Evolutionary conservation across 2,797 vertebrate species (phyloP).

Genomic region (Sorex maritimensis): DNA sequence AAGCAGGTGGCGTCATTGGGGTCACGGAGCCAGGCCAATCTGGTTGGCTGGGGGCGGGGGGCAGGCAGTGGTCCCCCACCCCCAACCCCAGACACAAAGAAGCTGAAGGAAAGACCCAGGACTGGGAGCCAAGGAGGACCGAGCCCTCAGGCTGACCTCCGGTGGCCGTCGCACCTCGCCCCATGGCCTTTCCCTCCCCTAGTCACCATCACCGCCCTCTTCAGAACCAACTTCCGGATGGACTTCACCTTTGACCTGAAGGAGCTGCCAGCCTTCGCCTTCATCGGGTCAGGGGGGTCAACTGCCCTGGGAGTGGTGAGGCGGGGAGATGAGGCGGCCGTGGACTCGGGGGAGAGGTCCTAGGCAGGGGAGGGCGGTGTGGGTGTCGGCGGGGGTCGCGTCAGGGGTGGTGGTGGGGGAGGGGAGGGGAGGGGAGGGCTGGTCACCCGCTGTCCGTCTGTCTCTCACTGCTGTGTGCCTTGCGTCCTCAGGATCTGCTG

Average conservation of each 20-base stretch:
- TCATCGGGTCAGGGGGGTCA: constrained; percentile 94
- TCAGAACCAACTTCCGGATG: constrained; percentile 98
- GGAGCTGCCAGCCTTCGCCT: constrained; percentile 96
- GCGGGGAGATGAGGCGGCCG: background rate
- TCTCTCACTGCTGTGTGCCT: background rate
- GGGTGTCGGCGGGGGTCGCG: background rate
- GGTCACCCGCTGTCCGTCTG: background rate
- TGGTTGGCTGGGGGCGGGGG: background rate
- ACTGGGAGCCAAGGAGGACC: background rate
- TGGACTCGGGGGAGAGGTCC: background rate
- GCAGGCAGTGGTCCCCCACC: background rate
- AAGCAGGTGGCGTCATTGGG: no score
- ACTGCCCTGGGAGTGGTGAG: constrained; percentile 8
- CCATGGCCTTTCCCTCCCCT: constrained; percentile 19
- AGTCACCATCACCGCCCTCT: constrained; percentile 98
- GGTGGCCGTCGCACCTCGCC: background rate
- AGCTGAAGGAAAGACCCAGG: background rate
- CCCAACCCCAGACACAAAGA: no score
- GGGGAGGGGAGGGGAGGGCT: background rate
- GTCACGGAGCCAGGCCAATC: background rate
- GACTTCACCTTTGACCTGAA: constrained; percentile 98
- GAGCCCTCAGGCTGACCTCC: background rate
- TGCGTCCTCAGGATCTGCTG: constrained; percentile 93
- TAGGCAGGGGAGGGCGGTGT: background rate
- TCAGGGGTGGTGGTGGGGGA: background rate